Conservation (phyloP, 1,140 invertebrate species). For the Sinella curviseta region DNA sequence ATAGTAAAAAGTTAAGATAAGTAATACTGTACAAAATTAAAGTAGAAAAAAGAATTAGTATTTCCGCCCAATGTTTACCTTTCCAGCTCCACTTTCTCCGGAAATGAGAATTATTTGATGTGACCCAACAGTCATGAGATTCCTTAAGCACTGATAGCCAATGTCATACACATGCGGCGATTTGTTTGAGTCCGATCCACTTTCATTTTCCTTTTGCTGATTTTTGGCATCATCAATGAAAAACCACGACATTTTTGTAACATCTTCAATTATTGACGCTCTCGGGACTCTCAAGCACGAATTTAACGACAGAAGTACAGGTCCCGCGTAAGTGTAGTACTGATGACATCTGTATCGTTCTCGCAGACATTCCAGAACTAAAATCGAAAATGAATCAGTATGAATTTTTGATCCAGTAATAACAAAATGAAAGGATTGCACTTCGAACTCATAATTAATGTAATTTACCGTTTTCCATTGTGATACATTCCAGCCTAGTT, state of each 20-base stretch:
- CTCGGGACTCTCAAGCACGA: conserved; percentile 23
- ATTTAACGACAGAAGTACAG: conserved; percentile 40
- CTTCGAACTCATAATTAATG: not conserved
- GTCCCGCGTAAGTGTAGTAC: conserved; percentile 40
- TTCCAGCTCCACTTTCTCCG: conserved; percentile 58
- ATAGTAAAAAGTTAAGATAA: conserved; percentile 17
- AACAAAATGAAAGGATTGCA: not conserved
- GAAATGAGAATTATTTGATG: conserved; percentile 56
- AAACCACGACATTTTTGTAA: not conserved
- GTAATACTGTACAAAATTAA: not conserved
- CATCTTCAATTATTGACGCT: not conserved
- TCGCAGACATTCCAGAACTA: conserved; percentile 40
- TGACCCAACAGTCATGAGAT: conserved; percentile 45
- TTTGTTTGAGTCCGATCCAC: not conserved
- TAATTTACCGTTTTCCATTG: conserved; percentile 39
- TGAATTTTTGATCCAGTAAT: not conserved
- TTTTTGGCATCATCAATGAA: conserved; percentile 9
- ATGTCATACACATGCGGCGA: conserved; percentile 42
- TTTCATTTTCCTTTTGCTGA: not conserved
- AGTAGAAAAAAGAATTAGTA: not conserved
- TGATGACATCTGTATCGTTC: conserved; percentile 22
- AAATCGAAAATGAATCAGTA: conserved; percentile 16
- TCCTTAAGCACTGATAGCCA: conserved; percentile 34
- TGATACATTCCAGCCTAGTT: conserved; percentile 37
- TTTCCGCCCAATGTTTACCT: conserved; percentile 48